Conservation (phyloP, 2,113 vertebrate genomes). For the Parus major region DNA sequence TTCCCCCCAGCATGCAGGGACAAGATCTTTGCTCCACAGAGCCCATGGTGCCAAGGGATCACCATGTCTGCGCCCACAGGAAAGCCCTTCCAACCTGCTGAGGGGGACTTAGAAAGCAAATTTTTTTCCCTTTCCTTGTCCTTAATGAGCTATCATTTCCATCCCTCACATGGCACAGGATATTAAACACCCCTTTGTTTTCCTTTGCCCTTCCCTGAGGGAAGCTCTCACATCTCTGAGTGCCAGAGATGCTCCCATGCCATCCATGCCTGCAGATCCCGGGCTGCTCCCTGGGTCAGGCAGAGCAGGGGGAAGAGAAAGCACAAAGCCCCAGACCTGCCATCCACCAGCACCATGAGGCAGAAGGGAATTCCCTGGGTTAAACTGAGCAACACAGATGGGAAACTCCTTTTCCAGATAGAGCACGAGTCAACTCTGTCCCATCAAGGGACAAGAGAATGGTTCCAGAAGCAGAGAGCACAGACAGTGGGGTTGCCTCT, state of each 20-base stretch:
- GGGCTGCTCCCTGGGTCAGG: background rate
- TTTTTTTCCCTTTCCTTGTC: background rate
- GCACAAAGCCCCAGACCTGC: rapidly evolving
- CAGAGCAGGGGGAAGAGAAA: background rate
- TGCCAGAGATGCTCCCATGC: background rate
- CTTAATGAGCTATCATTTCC: background rate
- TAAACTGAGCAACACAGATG: background rate
- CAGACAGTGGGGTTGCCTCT: background rate
- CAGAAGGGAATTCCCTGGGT: background rate
- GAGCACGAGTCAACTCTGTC: background rate
- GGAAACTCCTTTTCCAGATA: background rate
- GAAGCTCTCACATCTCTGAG: background rate
- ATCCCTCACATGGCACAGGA: background rate
- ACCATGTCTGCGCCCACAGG: rapidly evolving
- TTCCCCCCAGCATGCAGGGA: rapidly evolving
- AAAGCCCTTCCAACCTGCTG: background rate
- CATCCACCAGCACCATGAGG: background rate
- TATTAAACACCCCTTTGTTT: background rate
- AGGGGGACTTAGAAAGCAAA: background rate
- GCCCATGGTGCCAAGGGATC: background rate
- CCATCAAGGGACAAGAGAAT: rapidly evolving
- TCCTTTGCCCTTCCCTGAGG: background rate
- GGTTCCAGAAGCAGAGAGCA: background rate
- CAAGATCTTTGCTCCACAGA: background rate
- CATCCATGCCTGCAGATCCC: rapidly evolving